phyloP scores from a whole-genome alignment of 2,113 vertebrate species.

The Coturnix japonica region DNA sequence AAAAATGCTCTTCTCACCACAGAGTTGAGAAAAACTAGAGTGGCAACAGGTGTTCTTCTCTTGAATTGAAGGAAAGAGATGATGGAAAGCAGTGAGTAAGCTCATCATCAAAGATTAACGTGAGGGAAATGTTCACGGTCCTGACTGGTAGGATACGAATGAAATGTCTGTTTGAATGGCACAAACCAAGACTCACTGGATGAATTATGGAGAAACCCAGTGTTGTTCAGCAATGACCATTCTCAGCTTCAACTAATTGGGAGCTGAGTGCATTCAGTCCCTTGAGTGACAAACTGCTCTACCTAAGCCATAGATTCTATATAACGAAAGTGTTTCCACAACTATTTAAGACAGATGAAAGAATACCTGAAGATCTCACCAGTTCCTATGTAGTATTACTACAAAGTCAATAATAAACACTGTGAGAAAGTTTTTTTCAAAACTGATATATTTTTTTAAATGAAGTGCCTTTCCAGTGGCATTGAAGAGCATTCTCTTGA shows the following conservation, averaged over 20 bases:
- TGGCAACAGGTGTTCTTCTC: not conserved
- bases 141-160: not conserved
- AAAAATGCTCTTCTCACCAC: constrained; percentile 10
- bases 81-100: not conserved
- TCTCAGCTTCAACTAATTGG: not conserved
- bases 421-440: not conserved
- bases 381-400: not conserved
- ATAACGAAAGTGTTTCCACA: not conserved
- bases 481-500: constrained; percentile 74
- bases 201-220: not conserved
- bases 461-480: constrained; percentile 75
- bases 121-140: not conserved
- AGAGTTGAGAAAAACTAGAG: not conserved
- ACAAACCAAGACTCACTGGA: not conserved
- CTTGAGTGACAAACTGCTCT: not conserved
- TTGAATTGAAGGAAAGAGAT: not conserved
- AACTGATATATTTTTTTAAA: not conserved
- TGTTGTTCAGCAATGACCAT: not conserved
- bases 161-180: not conserved
- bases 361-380: not conserved
- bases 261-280: not conserved
- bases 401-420: not conserved
- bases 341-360: not conserved
- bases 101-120: not conserved
- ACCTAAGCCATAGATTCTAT: not conserved